A percentile compares a stretch with the other conserved stretches of the same genome.
Conservation (phyloP, 2,888 invertebrate species). For the Cantharis flavilabris region DNA sequence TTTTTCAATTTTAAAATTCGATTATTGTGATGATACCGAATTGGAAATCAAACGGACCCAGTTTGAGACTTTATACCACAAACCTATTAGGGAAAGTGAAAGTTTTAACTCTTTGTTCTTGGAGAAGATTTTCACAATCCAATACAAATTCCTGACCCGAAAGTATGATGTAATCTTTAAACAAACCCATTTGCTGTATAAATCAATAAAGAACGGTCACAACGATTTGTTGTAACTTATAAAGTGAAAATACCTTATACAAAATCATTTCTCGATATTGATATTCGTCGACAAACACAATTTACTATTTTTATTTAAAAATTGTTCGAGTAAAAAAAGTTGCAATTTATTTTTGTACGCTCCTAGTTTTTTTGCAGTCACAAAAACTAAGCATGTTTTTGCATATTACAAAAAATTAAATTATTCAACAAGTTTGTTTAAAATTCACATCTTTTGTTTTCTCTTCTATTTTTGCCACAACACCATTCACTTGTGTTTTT, state of each 20-base stretch:
- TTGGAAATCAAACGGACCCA: neutral
- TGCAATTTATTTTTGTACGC: neutral
- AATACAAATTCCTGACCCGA: neutral
- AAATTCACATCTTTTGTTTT: neutral
- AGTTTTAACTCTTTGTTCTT: neutral
- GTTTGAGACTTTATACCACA: neutral
- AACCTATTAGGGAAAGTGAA: neutral
- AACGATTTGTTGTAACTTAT: neutral
- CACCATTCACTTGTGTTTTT: neutral
- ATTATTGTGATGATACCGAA: neutral
- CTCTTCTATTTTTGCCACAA: neutral
- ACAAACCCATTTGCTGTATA: neutral
- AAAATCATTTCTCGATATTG: neutral
- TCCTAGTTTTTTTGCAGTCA: neutral
- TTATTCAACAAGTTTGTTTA: neutral
- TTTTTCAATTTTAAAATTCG: neutral
- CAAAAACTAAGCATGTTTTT: neutral
- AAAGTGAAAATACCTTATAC: neutral
- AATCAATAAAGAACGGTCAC: neutral
- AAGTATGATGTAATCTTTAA: neutral
- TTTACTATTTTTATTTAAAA: neutral
- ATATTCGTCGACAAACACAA: neutral
- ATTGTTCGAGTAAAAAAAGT: neutral
- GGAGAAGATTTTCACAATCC: neutral
- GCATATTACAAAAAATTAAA: neutral